A percentile compares a stretch with the other conserved stretches of the same genome.
phyloP scores from a whole-genome alignment of 2,113 vertebrate species.

The Eulacestoma nigropectus region DNA sequence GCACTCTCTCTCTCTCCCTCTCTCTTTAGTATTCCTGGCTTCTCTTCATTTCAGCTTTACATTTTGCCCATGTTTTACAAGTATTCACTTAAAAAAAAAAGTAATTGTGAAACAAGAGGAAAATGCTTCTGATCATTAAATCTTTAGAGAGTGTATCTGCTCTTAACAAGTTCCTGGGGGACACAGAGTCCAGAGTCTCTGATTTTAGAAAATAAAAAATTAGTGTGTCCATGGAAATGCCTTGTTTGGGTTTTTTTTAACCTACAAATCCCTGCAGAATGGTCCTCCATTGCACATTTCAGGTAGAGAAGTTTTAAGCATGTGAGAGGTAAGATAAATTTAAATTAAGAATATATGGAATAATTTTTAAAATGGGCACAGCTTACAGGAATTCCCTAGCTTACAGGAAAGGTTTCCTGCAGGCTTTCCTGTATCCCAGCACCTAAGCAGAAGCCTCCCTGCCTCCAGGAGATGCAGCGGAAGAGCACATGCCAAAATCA shows the following conservation, averaged over 20 bases:
- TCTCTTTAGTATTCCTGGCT: slow-evolving; percentile 58
- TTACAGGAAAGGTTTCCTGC: not conserved
- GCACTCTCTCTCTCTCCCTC: not conserved
- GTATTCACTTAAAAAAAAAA: not conserved
- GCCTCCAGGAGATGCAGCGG: not conserved
- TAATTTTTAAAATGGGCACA: not conserved
- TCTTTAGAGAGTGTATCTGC: not conserved
- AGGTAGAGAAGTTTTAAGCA: not conserved
- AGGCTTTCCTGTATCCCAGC: not conserved
- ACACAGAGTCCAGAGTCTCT: not conserved
- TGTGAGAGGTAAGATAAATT: not conserved
- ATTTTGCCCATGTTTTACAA: slow-evolving; percentile 39
- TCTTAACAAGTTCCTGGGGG: not conserved
- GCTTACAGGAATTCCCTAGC: not conserved
- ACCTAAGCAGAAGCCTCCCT: not conserved
- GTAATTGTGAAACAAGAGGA: not conserved
- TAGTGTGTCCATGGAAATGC: not conserved
- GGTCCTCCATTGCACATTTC: not conserved
- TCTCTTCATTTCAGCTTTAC: slow-evolving; percentile 43
- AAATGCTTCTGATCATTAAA: not conserved
- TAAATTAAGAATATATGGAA: not conserved
- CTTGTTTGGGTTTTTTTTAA: not conserved
- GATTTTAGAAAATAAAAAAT: not conserved
- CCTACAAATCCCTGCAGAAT: not conserved
- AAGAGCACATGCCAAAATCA: not conserved